Percentiles rank a stretch among this genome's conserved stretches.
These are phyloP conservation scores for Tragelaphus scriptus DNA, from an alignment of 2,113 vertebrate species.

Conservation along the genomic window DNA sequence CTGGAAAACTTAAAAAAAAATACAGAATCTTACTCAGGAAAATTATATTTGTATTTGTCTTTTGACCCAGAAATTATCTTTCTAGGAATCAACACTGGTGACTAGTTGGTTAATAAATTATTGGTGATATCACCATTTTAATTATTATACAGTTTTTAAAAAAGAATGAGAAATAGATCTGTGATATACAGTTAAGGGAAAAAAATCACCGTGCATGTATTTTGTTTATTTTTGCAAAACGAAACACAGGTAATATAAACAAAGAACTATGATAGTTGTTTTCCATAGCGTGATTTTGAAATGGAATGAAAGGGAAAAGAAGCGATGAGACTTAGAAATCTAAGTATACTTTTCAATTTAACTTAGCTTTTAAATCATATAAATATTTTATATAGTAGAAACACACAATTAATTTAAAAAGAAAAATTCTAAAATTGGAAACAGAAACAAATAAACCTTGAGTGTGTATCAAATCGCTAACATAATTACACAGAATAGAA, in stretches of 20 bases:
- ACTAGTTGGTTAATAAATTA: neutral
- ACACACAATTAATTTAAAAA: neutral
- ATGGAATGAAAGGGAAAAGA: neutral
- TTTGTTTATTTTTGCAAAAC: constrained; percentile 13
- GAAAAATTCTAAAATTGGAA: constrained; percentile 4
- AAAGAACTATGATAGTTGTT: neutral
- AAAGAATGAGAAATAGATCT: neutral
- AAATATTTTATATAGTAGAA: neutral
- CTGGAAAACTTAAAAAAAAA: neutral
- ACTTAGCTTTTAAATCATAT: neutral
- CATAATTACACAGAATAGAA: neutral
- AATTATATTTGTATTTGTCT: neutral
- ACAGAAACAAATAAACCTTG: neutral
- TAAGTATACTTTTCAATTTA: neutral
- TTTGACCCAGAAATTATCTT: neutral
- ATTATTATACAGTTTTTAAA: neutral
- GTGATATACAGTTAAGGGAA: neutral
- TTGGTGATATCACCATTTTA: neutral
- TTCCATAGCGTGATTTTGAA: neutral
- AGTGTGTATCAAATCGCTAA: neutral
- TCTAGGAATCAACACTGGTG: neutral
- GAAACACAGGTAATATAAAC: neutral
- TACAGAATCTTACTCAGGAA: neutral
- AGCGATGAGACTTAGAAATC: neutral
- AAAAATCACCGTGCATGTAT: neutral